These are phyloP conservation scores for Brachionus koreanus DNA, from an alignment of 1,140 invertebrate species.

Conservation along the genomic window DNA sequence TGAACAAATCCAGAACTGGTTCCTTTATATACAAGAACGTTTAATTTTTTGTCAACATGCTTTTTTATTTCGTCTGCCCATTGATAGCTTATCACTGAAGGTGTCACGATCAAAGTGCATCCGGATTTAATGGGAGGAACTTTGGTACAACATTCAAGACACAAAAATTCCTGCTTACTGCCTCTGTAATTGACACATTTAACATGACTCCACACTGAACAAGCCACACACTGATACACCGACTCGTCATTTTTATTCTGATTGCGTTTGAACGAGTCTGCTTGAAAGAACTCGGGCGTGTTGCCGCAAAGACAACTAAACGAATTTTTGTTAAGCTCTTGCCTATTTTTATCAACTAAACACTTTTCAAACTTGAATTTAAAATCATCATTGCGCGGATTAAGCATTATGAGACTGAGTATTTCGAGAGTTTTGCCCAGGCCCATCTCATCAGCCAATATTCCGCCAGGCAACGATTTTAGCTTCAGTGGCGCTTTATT, in stretches of 20 bases:
- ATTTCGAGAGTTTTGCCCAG: slow-evolving; percentile 77
- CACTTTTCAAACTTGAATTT: slow-evolving; percentile 50
- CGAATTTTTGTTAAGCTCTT: slow-evolving; percentile 40
- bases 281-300: slow-evolving; percentile 4
- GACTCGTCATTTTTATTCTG: slow-evolving; percentile 44
- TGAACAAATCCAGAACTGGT: slow-evolving; percentile 64
- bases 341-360: slow-evolving; percentile 44
- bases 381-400: slow-evolving; percentile 61
- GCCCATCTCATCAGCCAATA: slow-evolving; percentile 79
- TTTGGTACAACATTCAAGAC: slow-evolving; percentile 61
- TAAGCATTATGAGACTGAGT: slow-evolving; percentile 63
- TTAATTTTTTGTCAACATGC: slow-evolving; percentile 60
- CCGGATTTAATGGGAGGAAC: slow-evolving; percentile 60
- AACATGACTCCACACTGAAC: slow-evolving; percentile 64
- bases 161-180: not conserved
- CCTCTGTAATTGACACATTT: slow-evolving; percentile 63
- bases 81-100: slow-evolving; percentile 66
- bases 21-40: slow-evolving; percentile 28
- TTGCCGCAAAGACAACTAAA: slow-evolving; percentile 35
- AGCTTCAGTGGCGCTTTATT: not conserved
- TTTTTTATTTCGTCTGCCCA: slow-evolving; percentile 71
- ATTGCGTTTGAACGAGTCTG: not conserved
- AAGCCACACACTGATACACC: slow-evolving; percentile 61
- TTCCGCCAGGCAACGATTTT: slow-evolving; percentile 64
- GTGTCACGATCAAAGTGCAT: slow-evolving; percentile 71